Percentiles rank a stretch among this genome's conserved stretches.
Conservation (phyloP, 2,113 vertebrate genomes). For the Dasyurus viverrinus region DNA sequence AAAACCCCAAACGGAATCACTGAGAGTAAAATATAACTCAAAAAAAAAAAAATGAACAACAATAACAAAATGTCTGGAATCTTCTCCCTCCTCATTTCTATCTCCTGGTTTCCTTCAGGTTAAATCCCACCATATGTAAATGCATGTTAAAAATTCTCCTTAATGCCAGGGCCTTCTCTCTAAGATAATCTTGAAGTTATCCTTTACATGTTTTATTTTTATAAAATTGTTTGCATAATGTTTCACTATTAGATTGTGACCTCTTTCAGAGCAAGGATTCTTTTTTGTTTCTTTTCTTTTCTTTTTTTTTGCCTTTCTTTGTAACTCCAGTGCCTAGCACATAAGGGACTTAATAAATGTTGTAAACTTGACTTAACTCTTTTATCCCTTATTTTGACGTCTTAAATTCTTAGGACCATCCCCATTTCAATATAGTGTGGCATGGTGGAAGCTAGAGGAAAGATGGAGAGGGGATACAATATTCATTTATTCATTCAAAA, state of each 20-base stretch:
- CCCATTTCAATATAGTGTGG: not conserved
- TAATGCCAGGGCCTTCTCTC: not conserved
- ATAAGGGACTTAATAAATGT: not conserved
- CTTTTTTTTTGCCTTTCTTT: not conserved
- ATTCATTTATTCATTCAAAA: not conserved
- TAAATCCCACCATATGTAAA: not conserved
- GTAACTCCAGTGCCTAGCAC: not conserved
- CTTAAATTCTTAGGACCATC: not conserved
- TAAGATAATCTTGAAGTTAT: not conserved
- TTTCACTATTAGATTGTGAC: not conserved
- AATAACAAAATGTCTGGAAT: not conserved
- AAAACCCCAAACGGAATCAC: too few species aligned
- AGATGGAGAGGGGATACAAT: not conserved
- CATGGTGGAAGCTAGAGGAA: not conserved
- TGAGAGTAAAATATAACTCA: too few species aligned
- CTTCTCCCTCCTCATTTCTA: not conserved
- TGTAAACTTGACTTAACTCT: not conserved
- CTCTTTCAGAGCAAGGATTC: not conserved
- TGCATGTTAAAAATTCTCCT: not conserved
- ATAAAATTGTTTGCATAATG: not conserved
- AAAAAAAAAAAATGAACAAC: too few species aligned
- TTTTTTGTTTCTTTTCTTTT: not conserved
- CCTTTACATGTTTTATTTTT: not conserved
- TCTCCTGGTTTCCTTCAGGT: not conserved
- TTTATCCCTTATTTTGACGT: not conserved